These are phyloP conservation scores for Drosophila diplacantha DNA, from an alignment of 2,888 invertebrate genomes.

Conservation along the genomic window DNA sequence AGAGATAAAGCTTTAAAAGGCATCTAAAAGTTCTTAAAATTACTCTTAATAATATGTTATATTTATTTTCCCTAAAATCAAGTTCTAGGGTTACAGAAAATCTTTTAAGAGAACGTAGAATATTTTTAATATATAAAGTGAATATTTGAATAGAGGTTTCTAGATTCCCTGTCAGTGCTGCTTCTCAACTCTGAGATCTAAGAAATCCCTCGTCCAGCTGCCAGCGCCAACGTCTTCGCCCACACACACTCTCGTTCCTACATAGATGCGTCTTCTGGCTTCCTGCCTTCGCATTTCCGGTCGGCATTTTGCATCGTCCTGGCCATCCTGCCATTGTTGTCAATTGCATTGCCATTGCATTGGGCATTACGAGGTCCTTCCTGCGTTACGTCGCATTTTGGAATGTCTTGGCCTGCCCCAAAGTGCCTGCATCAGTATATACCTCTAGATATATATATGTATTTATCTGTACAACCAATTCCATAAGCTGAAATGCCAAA, in stretches of 20 bases:
- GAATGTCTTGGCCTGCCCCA: slow-evolving; percentile 23
- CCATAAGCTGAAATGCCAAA: slow-evolving; percentile 13
- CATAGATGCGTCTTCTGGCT: slow-evolving; percentile 1
- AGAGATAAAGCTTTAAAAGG: no score
- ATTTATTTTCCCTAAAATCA: neutral
- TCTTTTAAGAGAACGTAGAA: no score
- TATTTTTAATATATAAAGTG: no score
- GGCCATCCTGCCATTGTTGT: slow-evolving; percentile 49
- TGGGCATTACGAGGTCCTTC: slow-evolving; percentile 33
- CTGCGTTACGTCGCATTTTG: slow-evolving; percentile 29
- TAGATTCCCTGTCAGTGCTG: slow-evolving; percentile 40
- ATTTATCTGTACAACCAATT: neutral
- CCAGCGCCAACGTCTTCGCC: slow-evolving; percentile 14
- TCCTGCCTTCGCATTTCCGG: slow-evolving; percentile 60
- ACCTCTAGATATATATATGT: neutral
- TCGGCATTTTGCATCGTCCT: slow-evolving; percentile 54
- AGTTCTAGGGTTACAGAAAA: neutral
- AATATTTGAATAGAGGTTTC: no score
- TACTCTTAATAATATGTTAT: neutral
- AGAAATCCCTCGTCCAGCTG: slow-evolving; percentile 50
- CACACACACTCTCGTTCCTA: neutral
- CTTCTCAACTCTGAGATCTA: slow-evolving; percentile 48
- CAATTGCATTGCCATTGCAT: slow-evolving; percentile 63
- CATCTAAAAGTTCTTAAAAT: no score
- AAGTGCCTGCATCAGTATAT: slow-evolving; percentile 19